phyloP scores from a whole-genome alignment of 1,140 invertebrate genomes.

The Arctopsyche grandis region DNA sequence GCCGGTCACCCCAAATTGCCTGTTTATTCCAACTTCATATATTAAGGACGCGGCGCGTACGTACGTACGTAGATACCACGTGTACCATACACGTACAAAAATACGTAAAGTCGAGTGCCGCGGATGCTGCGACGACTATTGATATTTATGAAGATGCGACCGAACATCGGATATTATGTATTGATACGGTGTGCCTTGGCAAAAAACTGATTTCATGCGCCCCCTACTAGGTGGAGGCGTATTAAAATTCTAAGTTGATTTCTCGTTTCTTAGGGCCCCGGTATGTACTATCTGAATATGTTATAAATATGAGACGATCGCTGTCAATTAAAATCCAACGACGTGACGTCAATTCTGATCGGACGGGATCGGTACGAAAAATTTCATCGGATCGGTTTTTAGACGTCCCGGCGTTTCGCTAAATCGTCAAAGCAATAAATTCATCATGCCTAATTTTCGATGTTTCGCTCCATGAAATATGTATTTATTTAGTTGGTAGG shows the following conservation, averaged over 20 bases:
- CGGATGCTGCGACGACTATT: constrained; percentile 38
- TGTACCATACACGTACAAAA: constrained; percentile 46
- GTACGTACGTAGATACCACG: constrained; percentile 15
- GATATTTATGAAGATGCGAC: constrained; percentile 51
- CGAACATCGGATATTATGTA: constrained; percentile 17
- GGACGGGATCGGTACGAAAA: no score
- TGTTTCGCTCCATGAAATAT: no score
- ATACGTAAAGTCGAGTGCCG: constrained; percentile 16
- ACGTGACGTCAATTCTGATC: background rate
- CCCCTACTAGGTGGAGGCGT: constrained; percentile 13
- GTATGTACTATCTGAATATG: background rate
- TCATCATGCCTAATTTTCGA: background rate
- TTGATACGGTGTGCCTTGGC: constrained; percentile 16
- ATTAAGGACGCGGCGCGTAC: constrained; percentile 58
- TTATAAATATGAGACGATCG: constrained; percentile 13
- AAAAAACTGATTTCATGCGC: constrained; percentile 14
- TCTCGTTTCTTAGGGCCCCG: background rate
- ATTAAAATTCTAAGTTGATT: constrained; percentile 15
- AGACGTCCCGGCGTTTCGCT: background rate
- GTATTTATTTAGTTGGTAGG: background rate
- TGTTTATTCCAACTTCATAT: constrained; percentile 70
- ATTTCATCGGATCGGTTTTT: background rate
- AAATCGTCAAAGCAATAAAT: constrained; percentile 8
- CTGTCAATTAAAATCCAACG: constrained; percentile 7
- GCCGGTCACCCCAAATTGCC: constrained; percentile 66